Evolutionary conservation across 2,888 invertebrate genomes (phyloP), one percentile per base, ranked within the genome.

Genomic region (Drepana falcataria): DNA sequence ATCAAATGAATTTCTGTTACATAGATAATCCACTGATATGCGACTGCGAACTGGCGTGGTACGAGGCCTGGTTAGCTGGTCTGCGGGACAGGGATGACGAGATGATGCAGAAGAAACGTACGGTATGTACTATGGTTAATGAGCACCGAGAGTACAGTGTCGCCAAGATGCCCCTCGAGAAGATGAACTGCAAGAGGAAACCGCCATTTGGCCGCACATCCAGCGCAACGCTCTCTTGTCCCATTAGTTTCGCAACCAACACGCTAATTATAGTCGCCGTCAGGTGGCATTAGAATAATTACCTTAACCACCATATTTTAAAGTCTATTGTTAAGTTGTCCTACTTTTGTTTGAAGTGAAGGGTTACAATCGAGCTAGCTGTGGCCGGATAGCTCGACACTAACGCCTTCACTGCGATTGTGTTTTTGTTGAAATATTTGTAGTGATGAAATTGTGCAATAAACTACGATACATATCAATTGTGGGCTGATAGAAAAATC

Each of bases 11-110:
- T 33, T 33, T 7, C 9, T 48, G 34, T 37, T 37, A 4, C 4
- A 4, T 37, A 98, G 98, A 97, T 89, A 98, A 98, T 85, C 97
- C 97, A 7, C 85, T 98, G 68, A 92, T 95, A 58, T 98, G 97
- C 80, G 95, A 96, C 72, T 98, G 97, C 79, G 96, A 97, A 70
- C 89, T 98, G 65, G 94, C 94, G 53, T 98, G 98, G 97, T 96
- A 97, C 84, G 94, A 95, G 57, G 94, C 94, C 54, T 96, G 97
- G 94, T 83, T 97, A 69, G 93, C 94, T 59, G 95, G 94, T 58
- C 91, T 96, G 35, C 93, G 95, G 53, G 95, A 96, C 81, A 94
- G 95, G 60, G 96, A 96, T 73, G 96, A 96, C 81, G 96, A 96
- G 80, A 94, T 95, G 94, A 96, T 96, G 93, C 95, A 95, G 73